Conservation (phyloP, 2,113 vertebrate genomes). For the Nothobranchius furzeri region DNA sequence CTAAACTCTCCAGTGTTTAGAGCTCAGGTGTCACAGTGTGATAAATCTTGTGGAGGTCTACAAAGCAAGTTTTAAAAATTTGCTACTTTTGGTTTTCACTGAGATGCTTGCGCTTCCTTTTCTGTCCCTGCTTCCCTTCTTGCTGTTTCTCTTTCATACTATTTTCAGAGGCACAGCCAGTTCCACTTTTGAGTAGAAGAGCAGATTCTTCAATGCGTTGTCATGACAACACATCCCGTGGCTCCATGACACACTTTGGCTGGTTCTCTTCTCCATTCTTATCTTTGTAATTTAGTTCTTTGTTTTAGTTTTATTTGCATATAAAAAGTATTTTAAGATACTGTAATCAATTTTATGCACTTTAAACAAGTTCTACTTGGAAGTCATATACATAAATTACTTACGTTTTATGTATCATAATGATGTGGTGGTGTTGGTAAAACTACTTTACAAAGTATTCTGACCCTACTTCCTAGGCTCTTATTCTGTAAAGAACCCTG, state of each 20-base stretch:
- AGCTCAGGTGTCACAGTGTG: slow-evolving; percentile 6
- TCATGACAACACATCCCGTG: slow-evolving; percentile 53
- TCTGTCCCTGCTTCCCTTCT: background rate
- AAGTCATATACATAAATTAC: background rate
- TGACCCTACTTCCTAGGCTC: too few relatives aligned
- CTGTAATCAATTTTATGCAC: background rate
- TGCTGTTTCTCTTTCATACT: slow-evolving; percentile 31
- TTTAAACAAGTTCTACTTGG: background rate
- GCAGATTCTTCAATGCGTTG: slow-evolving; percentile 48
- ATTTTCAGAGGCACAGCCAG: slow-evolving; percentile 33
- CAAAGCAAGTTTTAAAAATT: slow-evolving; percentile 1
- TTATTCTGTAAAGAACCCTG: too few relatives aligned
- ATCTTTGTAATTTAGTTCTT: slow-evolving; percentile 9
- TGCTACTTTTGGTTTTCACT: slow-evolving; percentile 4
- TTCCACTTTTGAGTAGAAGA: slow-evolving; percentile 42
- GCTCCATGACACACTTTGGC: slow-evolving; percentile 35
- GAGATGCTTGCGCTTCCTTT: background rate
- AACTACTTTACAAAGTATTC: too few relatives aligned
- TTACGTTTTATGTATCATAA: too few relatives aligned
- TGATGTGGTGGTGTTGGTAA: too few relatives aligned
- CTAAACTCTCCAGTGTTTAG: background rate
- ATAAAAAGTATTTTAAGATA: slow-evolving; percentile 1
- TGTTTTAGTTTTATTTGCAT: background rate
- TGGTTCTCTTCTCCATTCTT: background rate
- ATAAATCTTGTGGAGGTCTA: slow-evolving; percentile 7